Base-by-base conservation (phyloP, 1,140 invertebrate genomes). In the Hylaeus volcanicus region DNA sequence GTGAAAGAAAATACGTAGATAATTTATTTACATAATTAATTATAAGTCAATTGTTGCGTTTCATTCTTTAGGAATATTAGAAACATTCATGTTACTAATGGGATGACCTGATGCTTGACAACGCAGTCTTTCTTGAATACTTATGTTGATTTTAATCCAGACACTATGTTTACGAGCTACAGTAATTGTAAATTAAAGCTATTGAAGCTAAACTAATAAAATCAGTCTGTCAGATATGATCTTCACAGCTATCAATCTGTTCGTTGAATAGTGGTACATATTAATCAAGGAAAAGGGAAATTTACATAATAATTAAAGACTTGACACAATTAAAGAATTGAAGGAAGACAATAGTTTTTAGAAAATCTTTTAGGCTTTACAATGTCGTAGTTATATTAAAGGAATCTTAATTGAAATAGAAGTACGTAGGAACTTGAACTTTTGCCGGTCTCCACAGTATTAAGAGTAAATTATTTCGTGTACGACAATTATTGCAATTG, bases 101-200 rank as follows among this genome's bases (percentile, higher is more conserved):
- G 39, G 61, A 64, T 41, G 37, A 64, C 5, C 41, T 43, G 61
- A 64, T 12, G 14, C 39, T 43, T 0, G 3, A 5, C 43, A 9
- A 43, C 26, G 5, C 53, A 77, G 15, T 77, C 55, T 61, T 70
- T 26, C 5, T 14, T 15, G 15, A 37, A 69, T 11, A 12, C 15
- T 76, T 15, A 45, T 1, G 1, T 12, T 70, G 1, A n/a, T 77
- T 70, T 76, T 58, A 77, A 48, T 70, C 55, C 37, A 12, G 51
- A 77, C 37, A 58, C 2, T 56, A 45, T 3, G 8, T 3, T 6
- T 14, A n/a, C 5, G 12, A 45, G 8, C 37, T 26, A 26, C 26
- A 26, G 26, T 45, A 45, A 5, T 45, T 45, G 37, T 6, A 15
- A 2, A 9, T 51, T 51, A 6, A 51, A 51, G 51, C 11, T 51